These are phyloP conservation scores for Sapayoa aenigma DNA, from an alignment of 2,113 vertebrate genomes.

Conservation along the genomic window DNA sequence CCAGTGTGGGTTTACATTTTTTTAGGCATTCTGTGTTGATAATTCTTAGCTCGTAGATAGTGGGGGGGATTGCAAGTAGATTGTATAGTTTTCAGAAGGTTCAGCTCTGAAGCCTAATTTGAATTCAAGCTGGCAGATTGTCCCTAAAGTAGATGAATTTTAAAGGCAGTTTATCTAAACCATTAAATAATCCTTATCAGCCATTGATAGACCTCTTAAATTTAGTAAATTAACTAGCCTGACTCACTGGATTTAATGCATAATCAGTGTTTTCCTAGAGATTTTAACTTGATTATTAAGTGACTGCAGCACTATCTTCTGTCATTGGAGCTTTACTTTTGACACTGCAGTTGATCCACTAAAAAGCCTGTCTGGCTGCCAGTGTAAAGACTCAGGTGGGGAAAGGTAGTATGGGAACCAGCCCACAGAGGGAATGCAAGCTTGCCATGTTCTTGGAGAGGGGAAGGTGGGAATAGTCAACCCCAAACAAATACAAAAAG, in stretches of 20 bases:
- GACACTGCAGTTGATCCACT: neutral
- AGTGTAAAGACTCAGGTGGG: neutral
- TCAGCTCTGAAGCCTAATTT: neutral
- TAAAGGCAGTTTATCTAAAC: neutral
- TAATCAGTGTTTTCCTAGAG: neutral
- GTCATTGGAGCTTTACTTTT: neutral
- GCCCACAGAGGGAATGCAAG: fast-evolving
- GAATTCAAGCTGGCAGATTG: neutral
- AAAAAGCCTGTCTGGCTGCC: neutral
- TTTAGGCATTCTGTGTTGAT: neutral
- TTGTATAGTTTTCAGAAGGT: neutral
- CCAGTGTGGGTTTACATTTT: neutral
- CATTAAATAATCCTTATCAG: neutral
- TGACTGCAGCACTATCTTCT: neutral
- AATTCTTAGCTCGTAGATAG: neutral
- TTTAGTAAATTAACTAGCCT: neutral
- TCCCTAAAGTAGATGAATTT: neutral
- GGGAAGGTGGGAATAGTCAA: neutral
- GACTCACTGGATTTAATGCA: neutral
- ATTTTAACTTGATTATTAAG: neutral
- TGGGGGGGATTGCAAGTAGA: neutral
- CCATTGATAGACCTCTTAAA: neutral
- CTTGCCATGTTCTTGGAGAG: neutral
- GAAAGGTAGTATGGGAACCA: neutral
- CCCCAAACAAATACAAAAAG: neutral